Evolutionary conservation across 2,113 vertebrate genomes (phyloP), one percentile per base, ranked within the genome.

Genomic region (Chionomys nivalis): DNA sequence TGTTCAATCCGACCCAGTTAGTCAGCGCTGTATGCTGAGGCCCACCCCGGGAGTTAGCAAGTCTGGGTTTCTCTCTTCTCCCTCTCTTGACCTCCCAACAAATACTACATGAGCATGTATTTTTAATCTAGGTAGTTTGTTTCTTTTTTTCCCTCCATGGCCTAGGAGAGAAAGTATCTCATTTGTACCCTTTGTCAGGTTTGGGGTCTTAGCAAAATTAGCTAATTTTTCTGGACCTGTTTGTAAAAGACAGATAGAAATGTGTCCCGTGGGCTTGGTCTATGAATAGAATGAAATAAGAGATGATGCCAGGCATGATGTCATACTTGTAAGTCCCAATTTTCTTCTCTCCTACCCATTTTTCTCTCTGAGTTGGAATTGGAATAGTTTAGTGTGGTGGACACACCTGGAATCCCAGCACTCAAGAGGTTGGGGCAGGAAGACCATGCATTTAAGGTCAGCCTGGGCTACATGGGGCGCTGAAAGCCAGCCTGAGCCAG

Each of bases 331-430:
- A 94, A 94, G 83, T 47, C 42, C 79, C 33, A 89, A 6, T 90
- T 91, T 93, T 89, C 87, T 95, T 93, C n/a, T 63, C 33, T 47
- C 33, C 63, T 33, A 42, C 76, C 55, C 26, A 87, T 42, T 89
- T 87, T 58, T 87, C 42, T 93, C 83, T 92, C 89, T 95, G 65
- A 81, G 39, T 91, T 95, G 87, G 95, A 96, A 92, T 87, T 76
- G 79, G 72, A 52, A 58, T 73, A 52, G 70, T 23, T 33, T 31
- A 23, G 39, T 39, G 28, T 63, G 16, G 72, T 63, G 28, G 4
- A 17, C 52, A 63, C 36, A 39, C 26, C 72, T 63, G 17, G 31
- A 24, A 77, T 36, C 39, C 11, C 12, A 17, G 42, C 28, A n/a
- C 39, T 33, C 5, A 8, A 42, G 52, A 36, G 52, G 36, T 14